These are phyloP conservation scores for Natrix natrix DNA, from an alignment of 2,797 vertebrate genomes.

Conservation along the genomic window DNA sequence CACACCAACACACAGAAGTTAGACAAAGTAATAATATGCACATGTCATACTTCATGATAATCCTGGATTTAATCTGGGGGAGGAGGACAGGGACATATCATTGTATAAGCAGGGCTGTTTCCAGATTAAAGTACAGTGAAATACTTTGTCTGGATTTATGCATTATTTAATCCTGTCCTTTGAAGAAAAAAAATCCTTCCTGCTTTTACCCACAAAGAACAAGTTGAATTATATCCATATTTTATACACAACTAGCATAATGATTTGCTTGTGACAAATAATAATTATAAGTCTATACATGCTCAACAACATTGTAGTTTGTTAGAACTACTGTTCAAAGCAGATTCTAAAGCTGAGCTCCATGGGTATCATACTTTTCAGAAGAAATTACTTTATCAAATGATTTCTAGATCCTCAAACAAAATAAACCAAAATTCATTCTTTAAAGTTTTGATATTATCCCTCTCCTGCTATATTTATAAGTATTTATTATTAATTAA, in stretches of 20 bases:
- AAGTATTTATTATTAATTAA: not conserved
- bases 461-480: not conserved
- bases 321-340: not conserved
- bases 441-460: not conserved
- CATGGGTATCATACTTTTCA: not conserved
- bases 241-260: not conserved
- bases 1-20: not conserved
- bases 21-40: not conserved
- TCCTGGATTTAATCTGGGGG: not conserved
- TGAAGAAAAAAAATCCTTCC: not conserved
- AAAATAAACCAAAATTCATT: not conserved
- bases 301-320: not conserved
- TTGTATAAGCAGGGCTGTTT: not conserved
- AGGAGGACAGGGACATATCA: not conserved
- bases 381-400: slow-evolving; percentile 17
- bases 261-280: not conserved
- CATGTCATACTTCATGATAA: not conserved
- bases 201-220: not conserved
- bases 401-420: not conserved
- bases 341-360: not conserved
- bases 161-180: not conserved
- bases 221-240: not conserved
- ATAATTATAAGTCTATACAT: not conserved
- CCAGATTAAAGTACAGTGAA: not conserved
- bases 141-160: not conserved